phyloP scores from a whole-genome alignment of 2,888 invertebrate species.

The Lamellibrachia columna region DNA sequence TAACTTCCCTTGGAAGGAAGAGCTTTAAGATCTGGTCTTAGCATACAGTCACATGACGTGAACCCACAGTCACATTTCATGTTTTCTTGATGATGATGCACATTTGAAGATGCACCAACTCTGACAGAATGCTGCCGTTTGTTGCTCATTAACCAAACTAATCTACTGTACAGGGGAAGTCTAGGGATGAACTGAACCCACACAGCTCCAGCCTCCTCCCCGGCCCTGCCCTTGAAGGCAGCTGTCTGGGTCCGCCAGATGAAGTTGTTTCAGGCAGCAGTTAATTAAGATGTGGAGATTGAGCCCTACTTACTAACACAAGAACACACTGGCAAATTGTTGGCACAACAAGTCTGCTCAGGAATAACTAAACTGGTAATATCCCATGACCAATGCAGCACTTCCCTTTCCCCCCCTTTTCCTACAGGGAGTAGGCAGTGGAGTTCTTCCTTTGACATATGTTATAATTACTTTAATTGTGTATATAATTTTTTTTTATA shows the following conservation, averaged over 20 bases:
- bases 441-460: not conserved
- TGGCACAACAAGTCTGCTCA: not conserved
- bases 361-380: not conserved
- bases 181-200: not conserved
- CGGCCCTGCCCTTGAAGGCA: not conserved
- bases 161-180: not conserved
- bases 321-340: not conserved
- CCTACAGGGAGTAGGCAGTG: not conserved
- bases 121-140: not conserved
- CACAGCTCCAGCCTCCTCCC: not conserved
- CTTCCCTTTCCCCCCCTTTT: not conserved
- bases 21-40: no score
- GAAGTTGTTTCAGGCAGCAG: conserved; percentile 7
- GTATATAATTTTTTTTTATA: not conserved
- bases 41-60: no score
- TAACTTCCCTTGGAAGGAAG: no score
- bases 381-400: not conserved
- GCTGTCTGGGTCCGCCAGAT: not conserved
- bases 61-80: no score
- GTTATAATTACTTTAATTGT: not conserved
- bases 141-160: not conserved
- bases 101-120: no score
- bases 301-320: not conserved
- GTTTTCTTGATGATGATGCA: no score
- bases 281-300: conserved; percentile 9